Evolutionary conservation across 2,888 invertebrate genomes (phyloP), one percentile per base, ranked within the genome.

Genomic region (Spilosoma lubricipeda): DNA sequence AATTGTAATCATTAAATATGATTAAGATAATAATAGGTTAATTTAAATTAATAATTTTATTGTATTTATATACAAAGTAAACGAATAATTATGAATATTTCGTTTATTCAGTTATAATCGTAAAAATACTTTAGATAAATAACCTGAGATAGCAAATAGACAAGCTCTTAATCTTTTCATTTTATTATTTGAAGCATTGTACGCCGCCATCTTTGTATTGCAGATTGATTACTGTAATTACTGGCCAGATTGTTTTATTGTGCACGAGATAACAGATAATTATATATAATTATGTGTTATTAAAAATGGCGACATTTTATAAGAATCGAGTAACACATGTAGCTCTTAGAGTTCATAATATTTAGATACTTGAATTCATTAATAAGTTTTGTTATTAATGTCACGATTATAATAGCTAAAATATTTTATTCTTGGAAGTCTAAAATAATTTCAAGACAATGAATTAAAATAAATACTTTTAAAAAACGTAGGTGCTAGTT

Each of bases 181-280:
- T 76, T 80, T 78, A 74, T 71, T 75, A 78, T 70, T 70, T 78
- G 76, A 74, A 67, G 74, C 71, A 72, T 75, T 66, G 76, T 70
- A 76, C 77, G 77, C 74, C 77, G 78, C 73, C 77, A 64, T 73
- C 75, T 82, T 84, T 79, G 78, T 81, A 59, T 76, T 69, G 78
- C 77, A 82, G 80, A 84, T 85, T 85, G 82, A 85, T 85, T 80
- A 80, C 79, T 75, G 77, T 85, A 85, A 82, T 85, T 81, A 85
- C 75, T 68, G 73, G 74, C 82, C 75, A 84, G 82, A 84, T 83
- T 70, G 42, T 78, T 79, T 83, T 83, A 85, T 83, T 83, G 83
- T 83, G 71, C 64, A 70, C 80, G 75, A 79, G 84, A 84, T 84
- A 84, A 83, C 74, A 77, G 63, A 78, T 80, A 81, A 83, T 85